phyloP scores from a whole-genome alignment of 2,113 vertebrate species.

The Tychaedon coryphoeus region DNA sequence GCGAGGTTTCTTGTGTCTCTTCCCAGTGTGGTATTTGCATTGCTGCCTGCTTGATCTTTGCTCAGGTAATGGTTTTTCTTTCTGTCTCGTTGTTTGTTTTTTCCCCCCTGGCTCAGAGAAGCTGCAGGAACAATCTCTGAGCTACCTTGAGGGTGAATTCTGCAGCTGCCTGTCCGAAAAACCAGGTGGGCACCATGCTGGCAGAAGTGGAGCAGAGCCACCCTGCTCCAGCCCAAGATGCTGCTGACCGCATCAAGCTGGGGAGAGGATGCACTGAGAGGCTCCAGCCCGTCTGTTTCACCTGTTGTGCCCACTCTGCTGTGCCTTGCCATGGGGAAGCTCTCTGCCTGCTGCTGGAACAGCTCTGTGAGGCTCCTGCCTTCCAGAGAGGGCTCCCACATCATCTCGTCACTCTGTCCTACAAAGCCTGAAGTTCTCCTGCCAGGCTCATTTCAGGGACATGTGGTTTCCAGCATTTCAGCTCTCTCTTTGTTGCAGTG shows the following conservation, averaged over 20 bases:
- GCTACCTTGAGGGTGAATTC: neutral
- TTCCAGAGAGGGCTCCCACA: neutral
- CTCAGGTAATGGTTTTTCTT: neutral
- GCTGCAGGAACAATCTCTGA: neutral
- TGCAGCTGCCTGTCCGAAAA: neutral
- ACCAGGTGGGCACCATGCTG: too few relatives aligned
- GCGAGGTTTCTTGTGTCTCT: neutral
- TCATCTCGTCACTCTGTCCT: neutral
- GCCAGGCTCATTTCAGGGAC: fast-evolving
- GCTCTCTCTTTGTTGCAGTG: neutral
- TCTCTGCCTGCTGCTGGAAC: neutral
- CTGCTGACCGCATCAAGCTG: fast-evolving
- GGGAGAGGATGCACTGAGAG: neutral
- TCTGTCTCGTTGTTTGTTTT: fast-evolving
- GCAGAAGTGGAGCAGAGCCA: neutral
- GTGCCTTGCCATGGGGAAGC: neutral
- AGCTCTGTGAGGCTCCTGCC: neutral
- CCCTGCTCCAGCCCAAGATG: neutral
- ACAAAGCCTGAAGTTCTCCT: neutral
- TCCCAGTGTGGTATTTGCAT: neutral
- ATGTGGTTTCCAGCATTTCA: fast-evolving
- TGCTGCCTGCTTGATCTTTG: fast-evolving
- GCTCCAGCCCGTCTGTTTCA: neutral
- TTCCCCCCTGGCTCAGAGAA: neutral
- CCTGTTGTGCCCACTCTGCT: neutral